These are phyloP conservation scores for Gadopsis marmoratus DNA, from an alignment of 2,797 vertebrate species.

Conservation along the genomic window DNA sequence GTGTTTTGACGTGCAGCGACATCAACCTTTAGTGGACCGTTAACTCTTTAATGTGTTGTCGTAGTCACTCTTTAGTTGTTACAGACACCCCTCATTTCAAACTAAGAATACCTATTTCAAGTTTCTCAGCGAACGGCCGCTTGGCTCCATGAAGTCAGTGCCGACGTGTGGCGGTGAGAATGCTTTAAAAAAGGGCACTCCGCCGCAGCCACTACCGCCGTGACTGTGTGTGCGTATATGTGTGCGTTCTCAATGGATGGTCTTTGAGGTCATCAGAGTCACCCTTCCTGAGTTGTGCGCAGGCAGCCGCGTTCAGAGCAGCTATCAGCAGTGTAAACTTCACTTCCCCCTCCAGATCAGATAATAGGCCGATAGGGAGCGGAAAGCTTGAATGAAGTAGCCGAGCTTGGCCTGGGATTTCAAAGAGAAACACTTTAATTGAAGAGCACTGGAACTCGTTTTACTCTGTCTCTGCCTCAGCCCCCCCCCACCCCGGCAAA, in stretches of 20 bases:
- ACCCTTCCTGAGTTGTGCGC: conserved; percentile 72
- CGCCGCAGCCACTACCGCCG: conserved; percentile 37
- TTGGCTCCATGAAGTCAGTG: conserved; percentile 27
- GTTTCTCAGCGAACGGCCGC: conserved; percentile 37
- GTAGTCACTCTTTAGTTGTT: conserved; percentile 30
- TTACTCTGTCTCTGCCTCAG: conserved; percentile 45
- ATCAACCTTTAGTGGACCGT: conserved; percentile 33
- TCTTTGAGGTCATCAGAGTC: conserved; percentile 77
- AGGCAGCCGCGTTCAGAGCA: conserved; percentile 74
- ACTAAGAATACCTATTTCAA: conserved; percentile 17
- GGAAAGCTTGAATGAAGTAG: conserved; percentile 84
- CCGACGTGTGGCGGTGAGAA: conserved; percentile 10
- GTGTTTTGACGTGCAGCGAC: conserved; percentile 44
- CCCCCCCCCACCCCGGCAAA: conserved; percentile 38
- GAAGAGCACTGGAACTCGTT: conserved; percentile 58
- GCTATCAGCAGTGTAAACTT: conserved; percentile 83
- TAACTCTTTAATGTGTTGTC: conserved; percentile 39
- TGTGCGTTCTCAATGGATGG: conserved; percentile 67
- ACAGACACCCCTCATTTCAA: conserved; percentile 43
- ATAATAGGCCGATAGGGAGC: conserved; percentile 78
- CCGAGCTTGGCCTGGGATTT: conserved; percentile 73
- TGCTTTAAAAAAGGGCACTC: conserved; percentile 1
- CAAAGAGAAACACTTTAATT: conserved; percentile 77
- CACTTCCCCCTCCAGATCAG: conserved; percentile 84
- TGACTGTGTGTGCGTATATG: conserved; percentile 28